Percentiles rank a stretch among this genome's conserved stretches.
These are phyloP conservation scores for Unio delphinus DNA, from an alignment of 2,888 invertebrate species.

Conservation along the genomic window DNA sequence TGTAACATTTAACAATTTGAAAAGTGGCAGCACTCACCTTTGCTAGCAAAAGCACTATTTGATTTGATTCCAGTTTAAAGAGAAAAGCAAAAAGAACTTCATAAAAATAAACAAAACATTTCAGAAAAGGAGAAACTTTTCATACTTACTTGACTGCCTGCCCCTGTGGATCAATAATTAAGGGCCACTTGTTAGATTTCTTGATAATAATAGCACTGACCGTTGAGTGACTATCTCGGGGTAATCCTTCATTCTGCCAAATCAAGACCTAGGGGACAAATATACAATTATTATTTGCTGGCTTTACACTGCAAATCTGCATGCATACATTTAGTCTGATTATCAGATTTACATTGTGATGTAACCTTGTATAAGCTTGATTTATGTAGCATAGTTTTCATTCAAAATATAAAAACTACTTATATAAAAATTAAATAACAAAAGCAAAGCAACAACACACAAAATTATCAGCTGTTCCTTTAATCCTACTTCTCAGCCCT, in stretches of 20 bases:
- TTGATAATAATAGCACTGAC: constrained; percentile 70
- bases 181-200: constrained; percentile 68
- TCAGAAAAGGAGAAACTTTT: neutral
- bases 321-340: neutral
- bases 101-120: neutral
- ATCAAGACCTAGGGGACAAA: constrained; percentile 54
- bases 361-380: no score
- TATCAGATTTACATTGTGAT: no score
- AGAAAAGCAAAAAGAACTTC: neutral
- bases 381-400: no score
- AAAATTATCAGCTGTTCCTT: no score
- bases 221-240: constrained; percentile 67
- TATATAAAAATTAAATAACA: no score
- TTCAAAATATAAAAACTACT: no score
- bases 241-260: constrained; percentile 70
- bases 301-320: neutral
- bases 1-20: no score
- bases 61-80: neutral
- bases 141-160: constrained; percentile 67
- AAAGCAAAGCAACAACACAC: no score
- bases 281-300: neutral
- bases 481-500: no score
- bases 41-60: neutral
- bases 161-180: constrained; percentile 70
- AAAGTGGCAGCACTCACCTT: no score